Evolutionary conservation across 2,797 vertebrate genomes (phyloP).

Genomic region (Lithobates sylvaticus): DNA sequence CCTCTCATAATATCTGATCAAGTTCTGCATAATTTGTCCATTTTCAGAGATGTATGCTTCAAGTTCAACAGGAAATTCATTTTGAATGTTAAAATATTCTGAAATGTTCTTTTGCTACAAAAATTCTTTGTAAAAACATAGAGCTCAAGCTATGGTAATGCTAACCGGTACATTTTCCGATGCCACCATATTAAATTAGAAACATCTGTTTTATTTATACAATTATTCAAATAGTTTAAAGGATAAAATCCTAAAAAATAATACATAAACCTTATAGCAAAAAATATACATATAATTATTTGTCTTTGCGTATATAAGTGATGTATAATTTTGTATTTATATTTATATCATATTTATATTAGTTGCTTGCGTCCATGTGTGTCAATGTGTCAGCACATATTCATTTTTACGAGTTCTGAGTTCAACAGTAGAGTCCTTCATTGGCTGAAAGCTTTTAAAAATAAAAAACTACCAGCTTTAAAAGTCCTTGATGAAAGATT

Average conservation of each 20-base stretch:
- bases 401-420: constrained; percentile 64
- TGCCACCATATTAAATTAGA: constrained; percentile 76
- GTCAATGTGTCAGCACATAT: constrained; percentile 51
- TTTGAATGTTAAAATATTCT: constrained; percentile 45
- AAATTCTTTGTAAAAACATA: constrained; percentile 26
- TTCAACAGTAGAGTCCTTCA: constrained; percentile 70
- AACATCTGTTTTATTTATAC: constrained; percentile 77
- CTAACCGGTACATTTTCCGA: constrained; percentile 64
- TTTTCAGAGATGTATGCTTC: constrained; percentile 68
- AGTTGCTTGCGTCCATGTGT: constrained; percentile 55
- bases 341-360: constrained; percentile 67
- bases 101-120: constrained; percentile 15
- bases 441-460: constrained; percentile 62
- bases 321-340: constrained; percentile 73
- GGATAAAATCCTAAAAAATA: constrained; percentile 74
- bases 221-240: constrained; percentile 71
- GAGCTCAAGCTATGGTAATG: constrained; percentile 64
- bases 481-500: constrained; percentile 67
- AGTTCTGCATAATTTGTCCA: constrained; percentile 67
- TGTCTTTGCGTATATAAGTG: constrained; percentile 77
- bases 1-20: constrained; percentile 50
- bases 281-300: constrained; percentile 84
- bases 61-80: constrained; percentile 67
- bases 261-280: constrained; percentile 81
- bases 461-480: constrained; percentile 51